Evolutionary conservation across 2,888 invertebrate species (phyloP), one percentile per base, ranked within the genome.

Genomic region (Cosmia pyralina): DNA sequence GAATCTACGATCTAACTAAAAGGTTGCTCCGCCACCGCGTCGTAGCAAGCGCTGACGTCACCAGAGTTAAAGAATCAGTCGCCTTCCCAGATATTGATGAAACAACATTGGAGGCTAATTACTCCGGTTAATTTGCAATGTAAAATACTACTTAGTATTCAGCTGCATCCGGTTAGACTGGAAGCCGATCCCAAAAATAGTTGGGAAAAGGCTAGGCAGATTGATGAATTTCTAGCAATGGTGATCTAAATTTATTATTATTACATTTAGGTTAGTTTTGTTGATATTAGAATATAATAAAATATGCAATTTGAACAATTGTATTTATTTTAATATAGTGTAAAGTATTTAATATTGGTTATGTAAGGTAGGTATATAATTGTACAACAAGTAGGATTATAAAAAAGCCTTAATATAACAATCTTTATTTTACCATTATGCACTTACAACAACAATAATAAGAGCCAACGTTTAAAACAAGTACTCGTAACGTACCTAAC

Each of bases 1-100:
- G 92, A 72, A 80, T 96, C 17, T 85, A 91, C 44, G 94, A 95
- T 60, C 83, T 95, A 28, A 89, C 92, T 0, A 82, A 85, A 50
- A 90, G 92, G 11, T 72, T 94, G 34, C 75, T 96, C 28, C 84
- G 85, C 4, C 90, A 91, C 4, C 90, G 92, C 7, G 75, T 81
- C 1, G 65, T 73, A 2, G 70, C 78, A 7, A 68, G 70, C 15
- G 83, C 89, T 2, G 85, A 84, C 13, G 38, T 53, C 15, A 41
- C 55, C 34, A 67, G 44, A 4, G 72, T 59, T 17, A 73, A 86
- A 28, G 74, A 72, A 15, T n/a, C 65, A 1, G 71, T 53, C 6
- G 50, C 60, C 5, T 79, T 76, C 13, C 19, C 73, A 7, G 83
- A 83, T 53, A 60, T 88, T 10, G 83, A 90, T n/a, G 90, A 88